Evolutionary conservation across 2,888 invertebrate genomes (phyloP), one percentile per base, ranked within the genome.

Genomic region (Luperina nickerlii): DNA sequence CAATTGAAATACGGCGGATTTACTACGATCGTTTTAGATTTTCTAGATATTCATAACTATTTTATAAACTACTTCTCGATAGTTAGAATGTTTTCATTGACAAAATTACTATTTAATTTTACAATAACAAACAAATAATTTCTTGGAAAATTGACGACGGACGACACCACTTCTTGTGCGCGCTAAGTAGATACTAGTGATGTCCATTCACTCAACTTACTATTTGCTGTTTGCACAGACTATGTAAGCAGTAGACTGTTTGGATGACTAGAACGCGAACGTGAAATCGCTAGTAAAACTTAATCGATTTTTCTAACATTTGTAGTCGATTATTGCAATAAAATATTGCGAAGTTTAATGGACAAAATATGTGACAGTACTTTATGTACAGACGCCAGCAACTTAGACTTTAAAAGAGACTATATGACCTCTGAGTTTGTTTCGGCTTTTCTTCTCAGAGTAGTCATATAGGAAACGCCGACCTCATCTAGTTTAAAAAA

Each of bases 1-100:
- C 96, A 96, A 95, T 93, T 88, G 91, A 89, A 86, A 89, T 88
- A 91, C 88, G 87, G 76, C 82, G 38, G 72, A 76, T 84, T 85
- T 73, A 74, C 54, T 77, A 67, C 74, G 66, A 70, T 67, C 68
- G 51, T 63, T 32, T n/a, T 20, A 48, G 1, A 32, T 69, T 71
- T 63, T 48, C 74, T 71, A 60, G 11, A 5, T 68, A 76, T 11
- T 79, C n/a, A 67, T 38, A 45, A 77, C 51, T 74, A 66, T 48
- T 51, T n/a, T 20, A 0, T n/a, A 73, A 9, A 54, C 7, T 78
- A 76, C 9, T 67, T 63, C 24, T 27, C 57, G 5, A 15, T 67
- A 72, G 18, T 68, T 76, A 42, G 1, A 68, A 71, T 32, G 71
- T 84, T 90, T 86, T 90, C 66, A 90, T 88, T 90, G 71, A 88